Conservation (phyloP, 2,888 invertebrate species). For the Taphrorychus bicolor region DNA sequence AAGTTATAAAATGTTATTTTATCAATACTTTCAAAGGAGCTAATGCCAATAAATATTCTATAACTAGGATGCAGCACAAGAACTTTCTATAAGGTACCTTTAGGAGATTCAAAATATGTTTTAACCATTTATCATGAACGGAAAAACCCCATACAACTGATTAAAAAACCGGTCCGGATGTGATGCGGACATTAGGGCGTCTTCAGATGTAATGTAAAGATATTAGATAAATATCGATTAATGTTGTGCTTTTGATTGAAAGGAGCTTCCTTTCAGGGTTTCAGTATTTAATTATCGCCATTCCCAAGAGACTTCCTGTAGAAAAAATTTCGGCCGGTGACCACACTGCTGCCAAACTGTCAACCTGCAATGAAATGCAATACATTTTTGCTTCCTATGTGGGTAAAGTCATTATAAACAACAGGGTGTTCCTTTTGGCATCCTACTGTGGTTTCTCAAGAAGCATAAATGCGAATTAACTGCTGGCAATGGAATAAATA, state of each 20-base stretch:
- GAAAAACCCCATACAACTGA: not conserved
- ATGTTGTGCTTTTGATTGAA: not conserved
- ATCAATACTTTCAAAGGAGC: no score
- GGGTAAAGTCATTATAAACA: not conserved
- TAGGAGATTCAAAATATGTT: no score
- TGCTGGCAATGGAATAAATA: not conserved
- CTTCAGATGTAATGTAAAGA: not conserved
- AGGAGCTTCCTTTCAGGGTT: not conserved
- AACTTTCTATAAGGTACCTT: no score
- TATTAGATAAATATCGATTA: not conserved
- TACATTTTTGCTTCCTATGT: not conserved
- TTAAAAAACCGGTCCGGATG: not conserved
- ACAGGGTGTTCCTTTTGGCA: not conserved
- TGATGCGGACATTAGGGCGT: not conserved
- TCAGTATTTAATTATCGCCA: not conserved
- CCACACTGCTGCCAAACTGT: not conserved
- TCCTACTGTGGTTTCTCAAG: constrained; percentile 6
- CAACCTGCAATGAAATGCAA: not conserved
- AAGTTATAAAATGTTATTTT: no score
- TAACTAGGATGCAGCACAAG: no score
- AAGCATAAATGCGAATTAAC: constrained; percentile 9
- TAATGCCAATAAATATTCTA: no score
- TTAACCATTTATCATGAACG: not conserved
- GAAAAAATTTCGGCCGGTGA: not conserved
- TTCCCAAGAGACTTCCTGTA: not conserved